Evolutionary conservation across 2,113 vertebrate species (phyloP).

Genomic region (Macrotus californicus): DNA sequence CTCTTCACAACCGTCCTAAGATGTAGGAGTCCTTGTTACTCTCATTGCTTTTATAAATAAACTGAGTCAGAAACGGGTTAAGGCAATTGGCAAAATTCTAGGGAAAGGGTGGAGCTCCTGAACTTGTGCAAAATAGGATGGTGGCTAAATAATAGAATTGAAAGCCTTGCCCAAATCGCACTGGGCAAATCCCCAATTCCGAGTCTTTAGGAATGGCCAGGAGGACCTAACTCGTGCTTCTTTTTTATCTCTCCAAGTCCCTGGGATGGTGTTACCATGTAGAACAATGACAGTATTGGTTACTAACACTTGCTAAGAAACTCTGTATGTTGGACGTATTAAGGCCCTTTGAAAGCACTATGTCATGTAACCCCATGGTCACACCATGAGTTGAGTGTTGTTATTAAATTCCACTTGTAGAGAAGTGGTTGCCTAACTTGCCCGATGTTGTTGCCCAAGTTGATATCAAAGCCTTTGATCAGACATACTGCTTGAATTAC

Average conservation of each 20-base stretch:
- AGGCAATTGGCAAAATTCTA: neutral
- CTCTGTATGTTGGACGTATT: neutral
- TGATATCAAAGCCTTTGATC: neutral
- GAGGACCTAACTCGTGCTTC: neutral
- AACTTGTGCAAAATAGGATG: neutral
- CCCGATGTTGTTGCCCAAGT: neutral
- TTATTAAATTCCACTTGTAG: neutral
- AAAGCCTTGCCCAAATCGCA: neutral
- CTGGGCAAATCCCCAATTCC: neutral
- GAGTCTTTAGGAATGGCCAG: neutral
- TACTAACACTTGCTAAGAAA: neutral
- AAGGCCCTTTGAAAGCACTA: neutral
- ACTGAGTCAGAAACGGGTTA: neutral
- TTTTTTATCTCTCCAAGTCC: neutral
- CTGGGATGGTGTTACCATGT: neutral
- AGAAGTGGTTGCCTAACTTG: neutral
- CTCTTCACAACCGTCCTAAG: neutral
- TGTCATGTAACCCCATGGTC: neutral
- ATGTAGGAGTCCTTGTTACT: neutral
- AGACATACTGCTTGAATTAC: neutral
- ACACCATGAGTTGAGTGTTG: neutral
- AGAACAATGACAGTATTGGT: neutral
- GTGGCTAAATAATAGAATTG: neutral
- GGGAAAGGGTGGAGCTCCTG: neutral
- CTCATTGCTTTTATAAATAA: neutral